These are phyloP conservation scores for Meles meles DNA, from an alignment of 2,113 vertebrate genomes.

Conservation along the genomic window DNA sequence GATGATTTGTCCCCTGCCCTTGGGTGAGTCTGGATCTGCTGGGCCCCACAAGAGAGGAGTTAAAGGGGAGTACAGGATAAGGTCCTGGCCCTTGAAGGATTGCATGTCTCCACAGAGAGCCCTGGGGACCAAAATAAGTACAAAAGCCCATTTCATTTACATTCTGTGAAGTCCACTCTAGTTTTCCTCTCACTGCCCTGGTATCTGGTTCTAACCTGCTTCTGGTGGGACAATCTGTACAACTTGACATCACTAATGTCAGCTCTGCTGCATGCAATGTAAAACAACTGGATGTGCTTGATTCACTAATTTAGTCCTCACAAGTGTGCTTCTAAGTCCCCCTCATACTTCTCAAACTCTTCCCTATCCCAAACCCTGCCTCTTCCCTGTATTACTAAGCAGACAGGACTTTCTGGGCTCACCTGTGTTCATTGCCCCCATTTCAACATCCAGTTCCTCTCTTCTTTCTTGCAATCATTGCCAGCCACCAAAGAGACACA, in stretches of 20 bases:
- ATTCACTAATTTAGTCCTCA: neutral
- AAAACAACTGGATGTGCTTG: neutral
- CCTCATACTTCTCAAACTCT: neutral
- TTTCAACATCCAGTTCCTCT: neutral
- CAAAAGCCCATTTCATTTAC: neutral
- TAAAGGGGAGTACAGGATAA: neutral
- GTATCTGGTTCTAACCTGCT: neutral
- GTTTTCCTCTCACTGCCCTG: neutral
- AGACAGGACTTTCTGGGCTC: neutral
- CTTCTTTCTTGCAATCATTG: neutral
- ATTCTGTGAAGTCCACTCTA: neutral
- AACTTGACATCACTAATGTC: neutral
- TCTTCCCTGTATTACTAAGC: neutral
- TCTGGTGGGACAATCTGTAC: neutral
- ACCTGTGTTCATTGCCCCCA: neutral
- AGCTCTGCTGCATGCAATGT: neutral
- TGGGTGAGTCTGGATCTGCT: neutral
- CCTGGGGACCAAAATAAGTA: neutral
- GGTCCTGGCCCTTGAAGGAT: neutral
- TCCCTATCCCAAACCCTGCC: neutral
- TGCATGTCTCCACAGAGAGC: neutral
- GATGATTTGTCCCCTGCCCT: neutral
- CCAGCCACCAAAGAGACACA: neutral
- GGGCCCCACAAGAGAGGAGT: neutral
- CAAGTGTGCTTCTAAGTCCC: neutral